These are phyloP conservation scores for Cactoblastis cactorum DNA, from an alignment of 2,888 invertebrate genomes.

Conservation along the genomic window DNA sequence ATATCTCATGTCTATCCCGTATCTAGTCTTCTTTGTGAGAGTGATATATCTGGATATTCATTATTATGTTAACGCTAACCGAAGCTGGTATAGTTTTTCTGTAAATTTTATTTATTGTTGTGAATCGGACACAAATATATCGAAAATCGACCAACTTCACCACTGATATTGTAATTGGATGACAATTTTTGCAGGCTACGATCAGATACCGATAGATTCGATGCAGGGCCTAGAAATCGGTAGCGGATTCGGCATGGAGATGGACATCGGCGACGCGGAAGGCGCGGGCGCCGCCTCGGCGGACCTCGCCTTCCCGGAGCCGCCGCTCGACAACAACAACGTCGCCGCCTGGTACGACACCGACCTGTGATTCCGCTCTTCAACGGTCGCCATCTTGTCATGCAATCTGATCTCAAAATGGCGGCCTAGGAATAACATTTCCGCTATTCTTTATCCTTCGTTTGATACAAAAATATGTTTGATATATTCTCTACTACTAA, in stretches of 20 bases:
- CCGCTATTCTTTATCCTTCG: too few relatives aligned
- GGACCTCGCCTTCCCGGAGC: constrained; percentile 88
- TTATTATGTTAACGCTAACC: too few relatives aligned
- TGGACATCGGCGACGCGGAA: constrained; percentile 93
- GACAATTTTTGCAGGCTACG: constrained; percentile 86
- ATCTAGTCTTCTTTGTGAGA: too few relatives aligned
- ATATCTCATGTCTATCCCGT: too few relatives aligned
- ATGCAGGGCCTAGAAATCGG: constrained; percentile 97
- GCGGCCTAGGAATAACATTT: too few relatives aligned
- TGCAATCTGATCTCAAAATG: neutral
- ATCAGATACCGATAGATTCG: constrained; percentile 97
- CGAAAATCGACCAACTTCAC: too few relatives aligned
- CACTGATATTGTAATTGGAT: neutral
- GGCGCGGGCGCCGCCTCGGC: constrained; percentile 88
- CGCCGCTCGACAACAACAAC: constrained; percentile 93
- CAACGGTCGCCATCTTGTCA: neutral
- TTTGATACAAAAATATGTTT: too few relatives aligned
- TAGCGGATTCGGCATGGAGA: constrained; percentile 92
- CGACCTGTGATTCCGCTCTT: constrained; percentile 83
- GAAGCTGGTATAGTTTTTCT: too few relatives aligned
- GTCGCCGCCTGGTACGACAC: constrained; percentile 99
- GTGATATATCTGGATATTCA: too few relatives aligned
- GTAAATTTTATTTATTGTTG: too few relatives aligned
- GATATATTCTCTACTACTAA: too few relatives aligned
- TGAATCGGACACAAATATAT: too few relatives aligned